Evolutionary conservation across 2,113 vertebrate species (phyloP).

Genomic region (Spilogale gracilis): DNA sequence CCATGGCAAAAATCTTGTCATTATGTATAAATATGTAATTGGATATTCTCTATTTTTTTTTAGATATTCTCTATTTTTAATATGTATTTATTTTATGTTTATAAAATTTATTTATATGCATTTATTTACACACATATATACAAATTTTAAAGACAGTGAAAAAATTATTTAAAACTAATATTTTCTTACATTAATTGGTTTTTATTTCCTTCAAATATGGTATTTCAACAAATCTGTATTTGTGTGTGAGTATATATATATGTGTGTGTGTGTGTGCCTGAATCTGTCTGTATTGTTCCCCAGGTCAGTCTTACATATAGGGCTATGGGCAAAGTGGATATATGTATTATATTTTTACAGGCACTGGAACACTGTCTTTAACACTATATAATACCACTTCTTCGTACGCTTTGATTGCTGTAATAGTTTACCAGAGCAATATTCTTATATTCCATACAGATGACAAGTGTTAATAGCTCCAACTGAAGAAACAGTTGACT

Average conservation of each 20-base stretch:
- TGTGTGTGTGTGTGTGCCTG: not conserved
- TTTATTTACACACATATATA: not conserved
- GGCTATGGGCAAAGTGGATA: not conserved
- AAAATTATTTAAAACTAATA: constrained; percentile 24
- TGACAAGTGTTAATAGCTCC: not conserved
- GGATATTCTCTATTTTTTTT: not conserved
- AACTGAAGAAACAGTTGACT: not conserved
- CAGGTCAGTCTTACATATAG: not conserved
- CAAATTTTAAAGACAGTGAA: not conserved
- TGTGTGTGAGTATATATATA: not conserved
- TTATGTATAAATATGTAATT: not conserved
- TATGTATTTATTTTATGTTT: not conserved
- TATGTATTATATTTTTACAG: not conserved
- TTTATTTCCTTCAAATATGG: not conserved
- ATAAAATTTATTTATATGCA: not conserved
- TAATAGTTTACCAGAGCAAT: not conserved
- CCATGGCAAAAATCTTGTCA: not conserved
- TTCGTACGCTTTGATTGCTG: not conserved
- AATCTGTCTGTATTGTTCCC: not conserved
- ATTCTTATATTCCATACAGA: not conserved
- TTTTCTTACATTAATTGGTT: not conserved
- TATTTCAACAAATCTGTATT: not conserved
- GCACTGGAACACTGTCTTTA: not conserved
- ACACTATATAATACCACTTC: not conserved
- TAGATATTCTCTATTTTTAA: not conserved